A percentile compares a stretch with the other conserved stretches of the same genome.
These are phyloP conservation scores for Ageneiosus marmoratus DNA, from an alignment of 2,113 vertebrate genomes.

Conservation along the genomic window DNA sequence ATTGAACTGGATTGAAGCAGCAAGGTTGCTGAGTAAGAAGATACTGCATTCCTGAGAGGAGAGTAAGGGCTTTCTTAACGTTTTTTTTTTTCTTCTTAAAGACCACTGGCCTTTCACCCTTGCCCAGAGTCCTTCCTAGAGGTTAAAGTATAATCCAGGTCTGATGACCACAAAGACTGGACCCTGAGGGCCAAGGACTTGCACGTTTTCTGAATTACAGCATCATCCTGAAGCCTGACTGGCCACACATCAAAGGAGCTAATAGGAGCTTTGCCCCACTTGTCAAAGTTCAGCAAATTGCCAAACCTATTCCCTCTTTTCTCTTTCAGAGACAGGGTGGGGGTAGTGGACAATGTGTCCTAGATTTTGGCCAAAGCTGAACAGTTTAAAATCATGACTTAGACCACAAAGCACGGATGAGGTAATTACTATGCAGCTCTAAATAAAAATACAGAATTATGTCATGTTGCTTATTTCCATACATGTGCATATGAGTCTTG, in stretches of 20 bases:
- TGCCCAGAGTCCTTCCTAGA: constrained; percentile 63
- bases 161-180: constrained; percentile 76
- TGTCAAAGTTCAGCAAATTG: constrained; percentile 47
- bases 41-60: constrained; percentile 52
- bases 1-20: neutral
- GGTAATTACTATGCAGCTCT: neutral
- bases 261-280: constrained; percentile 45
- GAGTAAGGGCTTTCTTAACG: constrained; percentile 54
- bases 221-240: constrained; percentile 61
- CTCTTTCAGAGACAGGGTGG: constrained; percentile 5
- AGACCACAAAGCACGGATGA: neutral
- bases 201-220: constrained; percentile 77
- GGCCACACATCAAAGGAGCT: constrained; percentile 65
- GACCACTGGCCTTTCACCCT: constrained; percentile 79
- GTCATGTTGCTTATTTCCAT: neutral
- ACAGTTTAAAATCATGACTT: constrained; percentile 23
- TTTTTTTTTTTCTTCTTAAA: constrained; percentile 53
- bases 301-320: constrained; percentile 39
- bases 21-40: constrained; percentile 37
- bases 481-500: too few relatives aligned
- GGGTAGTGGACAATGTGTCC: constrained; percentile 34
- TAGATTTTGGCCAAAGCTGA: constrained; percentile 28
- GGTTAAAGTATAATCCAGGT: constrained; percentile 81
- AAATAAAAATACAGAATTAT: constrained; percentile 5
- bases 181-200: constrained; percentile 70